A percentile compares a stretch with the other conserved stretches of the same genome.
These are phyloP conservation scores for Dipus sagitta DNA, from an alignment of 2,797 vertebrate species.

Conservation along the genomic window DNA sequence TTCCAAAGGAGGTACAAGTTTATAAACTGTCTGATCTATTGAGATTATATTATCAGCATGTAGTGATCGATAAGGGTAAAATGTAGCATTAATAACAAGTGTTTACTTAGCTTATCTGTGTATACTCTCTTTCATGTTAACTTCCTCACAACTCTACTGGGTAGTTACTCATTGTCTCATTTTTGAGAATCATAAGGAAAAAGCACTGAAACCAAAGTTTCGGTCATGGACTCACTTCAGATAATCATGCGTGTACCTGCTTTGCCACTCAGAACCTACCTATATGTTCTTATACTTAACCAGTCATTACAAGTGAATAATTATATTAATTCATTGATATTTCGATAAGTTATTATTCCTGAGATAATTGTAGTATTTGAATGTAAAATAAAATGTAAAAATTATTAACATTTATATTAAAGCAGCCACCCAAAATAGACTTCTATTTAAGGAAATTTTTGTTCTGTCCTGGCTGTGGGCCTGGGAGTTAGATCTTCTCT, in stretches of 20 bases:
- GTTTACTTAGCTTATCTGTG: not conserved
- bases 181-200: constrained; percentile 36
- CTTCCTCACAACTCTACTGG: not conserved
- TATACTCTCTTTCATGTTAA: not conserved
- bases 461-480: not conserved
- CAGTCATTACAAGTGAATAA: not conserved
- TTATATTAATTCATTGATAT: constrained; percentile 28
- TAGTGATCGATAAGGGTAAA: constrained; percentile 21
- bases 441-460: constrained; percentile 38
- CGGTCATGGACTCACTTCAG: not conserved
- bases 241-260: constrained; percentile 2
- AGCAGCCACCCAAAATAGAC: not conserved
- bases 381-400: constrained; percentile 43
- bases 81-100: constrained; percentile 1
- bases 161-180: not conserved
- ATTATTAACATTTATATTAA: constrained; percentile 13
- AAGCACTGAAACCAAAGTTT: not conserved
- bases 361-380: constrained; percentile 49
- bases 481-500: not conserved
- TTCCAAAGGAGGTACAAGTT: constrained; percentile 39
- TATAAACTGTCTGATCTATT: constrained; percentile 41
- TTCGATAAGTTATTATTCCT: constrained; percentile 47
- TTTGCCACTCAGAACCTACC: not conserved
- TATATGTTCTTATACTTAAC: not conserved
- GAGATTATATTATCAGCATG: not conserved